Evolutionary conservation across 2,797 vertebrate species (phyloP), one percentile per base, ranked within the genome.

Genomic region (Pantherophis vulpinus): DNA sequence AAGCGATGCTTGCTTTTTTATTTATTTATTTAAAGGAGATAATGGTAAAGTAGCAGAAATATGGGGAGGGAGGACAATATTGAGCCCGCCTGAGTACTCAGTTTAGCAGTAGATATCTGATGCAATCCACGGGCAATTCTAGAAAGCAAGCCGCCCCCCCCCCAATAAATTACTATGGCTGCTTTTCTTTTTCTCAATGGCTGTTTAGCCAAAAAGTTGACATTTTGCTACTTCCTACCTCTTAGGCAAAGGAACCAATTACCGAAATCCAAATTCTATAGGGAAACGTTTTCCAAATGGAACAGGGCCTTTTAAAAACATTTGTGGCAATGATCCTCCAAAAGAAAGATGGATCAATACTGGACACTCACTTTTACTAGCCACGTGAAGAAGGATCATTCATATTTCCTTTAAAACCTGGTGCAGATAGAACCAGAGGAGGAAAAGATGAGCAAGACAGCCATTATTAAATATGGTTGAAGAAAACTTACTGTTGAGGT

Each of bases 201-300:
- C 63, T 95, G 92, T 94, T 97, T 95, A 95, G 93, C 94, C 94
- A 92, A 88, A 97, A 94, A 96, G 96, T 94, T 96, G 93, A 96
- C 97, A 97, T 96, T 96, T 96, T 96, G 95, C 92, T 94, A 9
- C 37, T 93, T 93, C 96, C 96, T 96, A 96, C 47, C 89, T 47
- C 47, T 47, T 47, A 47, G 47, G 58, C 90, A 96, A 96, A 95
- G 37, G 37, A 83, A 42, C 37, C 37, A 47, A 12, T 83, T 47
- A 47, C 37, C 9, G 9, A 83, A 83, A 42, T 93, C 93, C 88
- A 96, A 90, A 95, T 89, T 90, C 93, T 94, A 91, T 55, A 92
- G 86, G 0, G 42, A 93, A 95, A 94, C 95, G 88, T 95, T 97
- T 74, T 96, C 95, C 94, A 97, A 95, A 91, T 70, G 91, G 94